Evolutionary conservation across 2,888 invertebrate genomes (phyloP).

Genomic region (Sphaerophoria taeniata): DNA sequence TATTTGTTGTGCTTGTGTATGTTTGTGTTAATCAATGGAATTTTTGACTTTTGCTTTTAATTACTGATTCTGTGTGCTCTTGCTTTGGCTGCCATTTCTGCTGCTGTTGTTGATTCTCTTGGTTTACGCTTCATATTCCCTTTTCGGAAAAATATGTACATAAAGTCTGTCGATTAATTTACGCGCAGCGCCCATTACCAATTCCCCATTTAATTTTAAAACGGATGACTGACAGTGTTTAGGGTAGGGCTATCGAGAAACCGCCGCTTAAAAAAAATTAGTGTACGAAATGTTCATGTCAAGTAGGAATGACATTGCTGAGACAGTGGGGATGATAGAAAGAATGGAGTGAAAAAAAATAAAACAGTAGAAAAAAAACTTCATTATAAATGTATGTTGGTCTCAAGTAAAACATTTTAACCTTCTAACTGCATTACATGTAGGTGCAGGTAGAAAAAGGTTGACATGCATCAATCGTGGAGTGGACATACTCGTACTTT

Average conservation of each 20-base stretch:
- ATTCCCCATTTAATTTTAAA: constrained; percentile 31
- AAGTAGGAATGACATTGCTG: background rate
- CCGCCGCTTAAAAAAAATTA: background rate
- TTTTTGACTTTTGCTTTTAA: background rate
- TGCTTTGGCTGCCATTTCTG: no score
- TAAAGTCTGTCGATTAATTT: constrained; percentile 35
- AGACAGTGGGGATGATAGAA: background rate
- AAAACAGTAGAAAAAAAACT: no score
- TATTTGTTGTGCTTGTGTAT: no score
- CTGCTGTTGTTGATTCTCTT: background rate
- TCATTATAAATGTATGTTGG: no score
- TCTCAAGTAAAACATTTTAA: no score
- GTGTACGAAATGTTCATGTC: background rate
- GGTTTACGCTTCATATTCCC: constrained; percentile 2
- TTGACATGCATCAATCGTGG: no score
- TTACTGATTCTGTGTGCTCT: constrained; percentile 15
- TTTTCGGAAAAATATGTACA: constrained; percentile 1
- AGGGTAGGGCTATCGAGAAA: constrained; percentile 40
- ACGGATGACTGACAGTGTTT: constrained; percentile 50
- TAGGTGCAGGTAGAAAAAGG: no score
- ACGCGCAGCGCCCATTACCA: constrained; percentile 33
- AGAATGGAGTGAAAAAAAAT: no score
- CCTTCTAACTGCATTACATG: no score
- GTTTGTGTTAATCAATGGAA: no score
- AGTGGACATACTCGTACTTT: no score